Evolutionary conservation across 2,113 vertebrate species (phyloP).

Genomic region (Erythrolamprus reginae): DNA sequence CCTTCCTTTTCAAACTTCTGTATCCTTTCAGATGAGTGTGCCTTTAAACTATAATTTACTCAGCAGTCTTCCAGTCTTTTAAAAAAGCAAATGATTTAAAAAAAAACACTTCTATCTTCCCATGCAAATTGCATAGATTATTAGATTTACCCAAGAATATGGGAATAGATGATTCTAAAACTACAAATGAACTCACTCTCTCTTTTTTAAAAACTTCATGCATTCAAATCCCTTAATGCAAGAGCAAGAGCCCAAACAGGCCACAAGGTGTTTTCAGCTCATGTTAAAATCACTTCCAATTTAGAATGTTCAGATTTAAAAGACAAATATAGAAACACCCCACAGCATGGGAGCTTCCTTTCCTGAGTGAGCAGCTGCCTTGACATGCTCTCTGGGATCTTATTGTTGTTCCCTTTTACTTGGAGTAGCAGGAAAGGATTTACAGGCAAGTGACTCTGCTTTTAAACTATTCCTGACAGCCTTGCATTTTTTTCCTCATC

Average conservation of each 20-base stretch:
- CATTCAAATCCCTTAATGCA: constrained; percentile 1
- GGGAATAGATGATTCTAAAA: neutral
- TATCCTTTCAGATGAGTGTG: neutral
- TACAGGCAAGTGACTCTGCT: neutral
- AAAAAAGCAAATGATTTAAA: neutral
- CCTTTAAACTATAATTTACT: neutral
- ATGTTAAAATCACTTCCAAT: constrained; percentile 21
- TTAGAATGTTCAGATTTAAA: constrained; percentile 18
- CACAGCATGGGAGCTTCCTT: neutral
- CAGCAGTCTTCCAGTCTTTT: neutral
- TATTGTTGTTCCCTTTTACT: neutral
- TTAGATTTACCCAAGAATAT: neutral
- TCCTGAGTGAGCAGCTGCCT: neutral
- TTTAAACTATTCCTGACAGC: constrained; percentile 1
- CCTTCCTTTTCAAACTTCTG: neutral
- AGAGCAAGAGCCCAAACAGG: neutral
- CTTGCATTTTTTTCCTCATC: neutral
- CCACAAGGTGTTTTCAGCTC: neutral
- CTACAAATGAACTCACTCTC: neutral
- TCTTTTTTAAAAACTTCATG: neutral
- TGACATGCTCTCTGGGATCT: neutral
- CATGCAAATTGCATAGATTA: neutral
- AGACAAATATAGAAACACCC: constrained; percentile 29
- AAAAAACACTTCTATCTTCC: neutral
- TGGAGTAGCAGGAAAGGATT: neutral